Conservation (phyloP, 2,888 invertebrate genomes). For the Steinernema carpocapsae region DNA sequence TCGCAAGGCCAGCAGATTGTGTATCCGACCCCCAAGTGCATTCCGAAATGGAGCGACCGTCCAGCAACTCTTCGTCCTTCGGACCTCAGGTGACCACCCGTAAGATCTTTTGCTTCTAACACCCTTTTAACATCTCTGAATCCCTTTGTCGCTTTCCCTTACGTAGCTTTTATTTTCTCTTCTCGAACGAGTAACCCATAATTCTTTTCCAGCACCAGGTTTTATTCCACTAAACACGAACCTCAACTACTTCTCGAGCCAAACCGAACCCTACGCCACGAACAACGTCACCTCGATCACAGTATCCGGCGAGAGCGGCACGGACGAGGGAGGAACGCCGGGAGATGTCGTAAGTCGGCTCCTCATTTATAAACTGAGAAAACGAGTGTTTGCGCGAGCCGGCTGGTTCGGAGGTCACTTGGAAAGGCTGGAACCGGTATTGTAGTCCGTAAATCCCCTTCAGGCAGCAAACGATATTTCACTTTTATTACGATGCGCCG, state of each 20-base stretch:
- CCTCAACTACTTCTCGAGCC: neutral
- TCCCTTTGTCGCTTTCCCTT: conserved; percentile 13
- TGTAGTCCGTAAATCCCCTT: neutral
- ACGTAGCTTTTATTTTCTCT: neutral
- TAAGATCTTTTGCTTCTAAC: conserved; percentile 31
- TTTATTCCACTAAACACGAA: neutral
- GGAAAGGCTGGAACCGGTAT: conserved; percentile 20
- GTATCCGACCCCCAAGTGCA: neutral
- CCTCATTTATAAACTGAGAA: neutral
- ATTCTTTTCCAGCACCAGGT: neutral
- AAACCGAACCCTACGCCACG: neutral
- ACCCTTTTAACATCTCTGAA: neutral
- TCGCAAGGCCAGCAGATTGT: neutral
- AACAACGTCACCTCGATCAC: conserved; percentile 4
- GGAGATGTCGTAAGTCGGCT: conserved; percentile 10
- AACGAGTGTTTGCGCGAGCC: neutral
- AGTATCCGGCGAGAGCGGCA: neutral
- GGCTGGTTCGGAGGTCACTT: neutral
- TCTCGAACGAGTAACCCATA: neutral
- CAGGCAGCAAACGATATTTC: conserved; percentile 13
- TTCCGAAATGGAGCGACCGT: neutral
- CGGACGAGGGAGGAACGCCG: no score
- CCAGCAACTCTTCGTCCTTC: neutral
- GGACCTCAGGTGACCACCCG: conserved; percentile 25
- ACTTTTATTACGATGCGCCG: conserved; percentile 15